Conservation (phyloP, 2,888 invertebrate species). For the Lepidonotus clava region DNA sequence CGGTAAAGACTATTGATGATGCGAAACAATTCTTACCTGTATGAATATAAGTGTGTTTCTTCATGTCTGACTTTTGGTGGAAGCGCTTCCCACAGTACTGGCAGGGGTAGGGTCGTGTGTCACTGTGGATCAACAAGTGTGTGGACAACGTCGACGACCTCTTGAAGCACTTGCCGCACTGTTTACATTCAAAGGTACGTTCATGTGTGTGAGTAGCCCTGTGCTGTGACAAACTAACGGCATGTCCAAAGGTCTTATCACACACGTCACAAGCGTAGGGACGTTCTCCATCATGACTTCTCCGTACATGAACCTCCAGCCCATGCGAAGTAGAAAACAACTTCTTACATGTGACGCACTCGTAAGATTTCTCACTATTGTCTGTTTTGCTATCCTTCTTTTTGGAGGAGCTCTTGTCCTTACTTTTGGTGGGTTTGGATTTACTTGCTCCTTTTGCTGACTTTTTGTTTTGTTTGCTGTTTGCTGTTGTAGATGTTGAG, state of each 20-base stretch:
- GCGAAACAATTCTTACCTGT: conserved; percentile 85
- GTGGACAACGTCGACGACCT: conserved; percentile 97
- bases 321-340: conserved; percentile 99
- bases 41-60: conserved; percentile 98
- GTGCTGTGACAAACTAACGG: conserved; percentile 94
- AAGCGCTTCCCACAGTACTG: conserved; percentile 99
- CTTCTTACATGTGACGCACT: conserved; percentile 98
- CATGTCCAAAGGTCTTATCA: conserved; percentile 98
- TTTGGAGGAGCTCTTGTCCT: neutral
- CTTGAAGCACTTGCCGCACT: conserved; percentile 98
- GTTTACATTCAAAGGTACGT: conserved; percentile 88
- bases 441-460: neutral
- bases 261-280: conserved; percentile 98
- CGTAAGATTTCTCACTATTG: conserved; percentile 82
- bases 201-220: conserved; percentile 85
- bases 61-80: conserved; percentile 99
- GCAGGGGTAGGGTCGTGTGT: conserved; percentile 97
- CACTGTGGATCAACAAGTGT: conserved; percentile 97
- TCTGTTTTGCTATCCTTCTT: neutral
- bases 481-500: neutral
- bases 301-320: conserved; percentile 96
- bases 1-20: no score
- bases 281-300: conserved; percentile 93
- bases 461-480: neutral
- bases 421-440: neutral